Evolutionary conservation across 2,113 vertebrate species (phyloP).

Genomic region (Gadus chalcogrammus): DNA sequence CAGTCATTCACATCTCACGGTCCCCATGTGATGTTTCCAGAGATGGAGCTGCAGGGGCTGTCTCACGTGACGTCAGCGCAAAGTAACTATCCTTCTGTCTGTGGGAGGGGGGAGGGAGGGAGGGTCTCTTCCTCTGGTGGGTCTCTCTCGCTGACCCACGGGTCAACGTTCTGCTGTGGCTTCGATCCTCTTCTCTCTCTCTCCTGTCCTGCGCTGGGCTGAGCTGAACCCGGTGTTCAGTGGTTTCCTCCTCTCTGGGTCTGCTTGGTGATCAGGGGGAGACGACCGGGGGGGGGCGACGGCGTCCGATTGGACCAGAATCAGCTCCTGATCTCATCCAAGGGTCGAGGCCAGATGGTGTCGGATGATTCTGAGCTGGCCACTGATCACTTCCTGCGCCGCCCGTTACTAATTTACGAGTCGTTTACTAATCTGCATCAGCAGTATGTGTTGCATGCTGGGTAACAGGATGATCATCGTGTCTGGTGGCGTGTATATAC

Average conservation of each 20-base stretch:
- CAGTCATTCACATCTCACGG: too few relatives aligned
- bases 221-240: too few relatives aligned
- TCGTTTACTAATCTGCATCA: slow-evolving; percentile 52
- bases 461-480: slow-evolving; percentile 38
- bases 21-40: slow-evolving; percentile 71
- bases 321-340: too few relatives aligned
- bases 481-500: slow-evolving; percentile 6
- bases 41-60: slow-evolving; percentile 77
- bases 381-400: background rate
- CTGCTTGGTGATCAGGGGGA: too few relatives aligned
- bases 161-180: slow-evolving; percentile 14
- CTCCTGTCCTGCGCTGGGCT: background rate
- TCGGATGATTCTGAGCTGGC: slow-evolving; percentile 19
- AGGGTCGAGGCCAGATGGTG: too few relatives aligned
- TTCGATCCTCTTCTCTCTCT: slow-evolving; percentile 15
- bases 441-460: slow-evolving; percentile 62
- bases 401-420: background rate
- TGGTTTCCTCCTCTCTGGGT: too few relatives aligned
- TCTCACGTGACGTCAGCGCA: slow-evolving; percentile 81
- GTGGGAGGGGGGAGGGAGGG: slow-evolving; percentile 24
- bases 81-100: slow-evolving; percentile 88
- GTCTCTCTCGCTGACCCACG: slow-evolving; percentile 31
- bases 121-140: slow-evolving; percentile 79
- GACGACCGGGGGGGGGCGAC: too few relatives aligned
- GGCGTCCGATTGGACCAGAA: too few relatives aligned